Evolutionary conservation across 2,797 vertebrate genomes (phyloP), one percentile per base, ranked within the genome.

Genomic region (Moxostoma hubbsi): DNA sequence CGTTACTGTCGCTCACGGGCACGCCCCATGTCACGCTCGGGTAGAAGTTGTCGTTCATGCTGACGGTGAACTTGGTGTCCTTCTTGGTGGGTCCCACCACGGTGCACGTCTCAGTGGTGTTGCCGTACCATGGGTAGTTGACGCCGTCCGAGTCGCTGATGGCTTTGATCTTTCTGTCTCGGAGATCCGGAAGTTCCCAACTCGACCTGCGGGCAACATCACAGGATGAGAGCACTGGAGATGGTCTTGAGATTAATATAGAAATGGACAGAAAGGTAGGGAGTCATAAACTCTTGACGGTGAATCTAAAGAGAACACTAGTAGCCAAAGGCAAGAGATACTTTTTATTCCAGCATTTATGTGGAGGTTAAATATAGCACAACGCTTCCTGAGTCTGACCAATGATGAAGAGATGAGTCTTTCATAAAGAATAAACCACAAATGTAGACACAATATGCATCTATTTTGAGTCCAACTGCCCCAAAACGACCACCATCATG

Each of bases 41-140:
- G 92, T 99, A 99, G 86, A 99, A 99, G 89, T 99, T 99, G 91
- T 99, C 98, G 1, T 99, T 99, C 98, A 99, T 99, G 88, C 96
- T 98, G 88, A 99, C 94, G 2, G 90, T 94, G 92, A 99, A 98
- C 88, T 92, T 96, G 91, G 93, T 95, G 84, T 97, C 96, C 83
- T 94, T 96, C 90, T 94, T 97, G 59, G 97, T 98, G 84, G 98
- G 97, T 5, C 97, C 98, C 55, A 95, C 93, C 0, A 99, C 89
- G 36, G 96, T 98, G 93, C 94, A 97, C 4, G 97, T 99, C 88
- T 99, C 97, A 0, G 97, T 99, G 51, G 97, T 99, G 91, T 98
- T 99, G 68, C 98, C 98, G 0, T 99, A 99, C 98, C 98, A 99
- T 1, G 98, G 98, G 80, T 99, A 99, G 90, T 99, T 99, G 67